A percentile compares a stretch with the other conserved stretches of the same genome.
Conservation (phyloP, 2,113 vertebrate genomes). For the Chloroceryle aenea region DNA sequence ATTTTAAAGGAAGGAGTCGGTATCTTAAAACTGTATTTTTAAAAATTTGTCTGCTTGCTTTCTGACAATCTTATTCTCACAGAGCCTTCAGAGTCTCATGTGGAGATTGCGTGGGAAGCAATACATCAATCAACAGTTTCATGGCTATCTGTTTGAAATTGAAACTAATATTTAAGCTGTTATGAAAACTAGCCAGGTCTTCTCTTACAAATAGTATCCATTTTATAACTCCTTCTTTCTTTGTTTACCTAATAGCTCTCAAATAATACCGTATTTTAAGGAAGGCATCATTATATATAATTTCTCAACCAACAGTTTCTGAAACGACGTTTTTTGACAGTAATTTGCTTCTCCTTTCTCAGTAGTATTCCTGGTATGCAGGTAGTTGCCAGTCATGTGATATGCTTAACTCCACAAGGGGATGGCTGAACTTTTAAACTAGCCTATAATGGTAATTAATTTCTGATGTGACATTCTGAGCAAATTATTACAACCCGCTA, state of each 20-base stretch:
- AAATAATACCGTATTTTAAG: not conserved
- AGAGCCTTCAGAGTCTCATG: not conserved
- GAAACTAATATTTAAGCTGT: not conserved
- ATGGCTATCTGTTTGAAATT: not conserved
- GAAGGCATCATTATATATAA: not conserved
- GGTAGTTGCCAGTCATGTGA: not conserved
- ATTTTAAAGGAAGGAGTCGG: not conserved
- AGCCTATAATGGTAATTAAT: not conserved
- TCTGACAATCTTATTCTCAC: not conserved
- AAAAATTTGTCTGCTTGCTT: not conserved
- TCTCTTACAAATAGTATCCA: not conserved
- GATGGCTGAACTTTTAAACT: not conserved
- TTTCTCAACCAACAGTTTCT: not conserved
- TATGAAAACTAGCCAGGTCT: not conserved
- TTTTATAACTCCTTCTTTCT: not conserved
- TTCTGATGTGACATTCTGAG: not conserved
- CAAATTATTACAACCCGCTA: not conserved
- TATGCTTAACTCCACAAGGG: accelerated
- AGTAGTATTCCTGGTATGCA: not conserved
- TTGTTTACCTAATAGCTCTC: not conserved
- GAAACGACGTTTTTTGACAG: not conserved
- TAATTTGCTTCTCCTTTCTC: not conserved
- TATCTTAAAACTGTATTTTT: not conserved
- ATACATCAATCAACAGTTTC: not conserved
- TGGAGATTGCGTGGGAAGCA: not conserved